Evolutionary conservation across 2,888 invertebrate species (phyloP).

Genomic region (Pterostichus madidus): DNA sequence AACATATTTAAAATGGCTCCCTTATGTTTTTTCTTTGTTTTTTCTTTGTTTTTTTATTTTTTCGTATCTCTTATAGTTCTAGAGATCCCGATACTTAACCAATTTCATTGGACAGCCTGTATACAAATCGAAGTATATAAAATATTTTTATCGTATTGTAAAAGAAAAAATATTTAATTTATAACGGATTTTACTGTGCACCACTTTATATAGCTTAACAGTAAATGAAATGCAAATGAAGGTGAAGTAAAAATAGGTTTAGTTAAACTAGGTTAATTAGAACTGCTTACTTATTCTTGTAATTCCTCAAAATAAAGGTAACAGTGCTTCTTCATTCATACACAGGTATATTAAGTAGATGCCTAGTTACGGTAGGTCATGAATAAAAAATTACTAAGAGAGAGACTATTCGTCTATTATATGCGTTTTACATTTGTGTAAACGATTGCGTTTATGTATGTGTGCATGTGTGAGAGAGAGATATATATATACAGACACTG

Average conservation of each 20-base stretch:
- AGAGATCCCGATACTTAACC: too few relatives aligned
- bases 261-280: slow-evolving; percentile 51
- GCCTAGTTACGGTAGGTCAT: slow-evolving; percentile 27
- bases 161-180: neutral
- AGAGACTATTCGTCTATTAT: slow-evolving; percentile 12
- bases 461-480: neutral
- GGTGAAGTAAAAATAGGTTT: slow-evolving; percentile 15
- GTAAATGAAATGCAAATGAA: slow-evolving; percentile 48
- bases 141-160: neutral
- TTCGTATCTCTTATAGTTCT: too few relatives aligned
- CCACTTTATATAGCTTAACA: slow-evolving; percentile 37
- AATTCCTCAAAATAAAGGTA: slow-evolving; percentile 31
- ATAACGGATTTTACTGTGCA: slow-evolving; percentile 27
- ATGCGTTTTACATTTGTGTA: neutral
- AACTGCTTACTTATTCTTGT: slow-evolving; percentile 15
- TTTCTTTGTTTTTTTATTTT: too few relatives aligned
- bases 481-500: neutral
- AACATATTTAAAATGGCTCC: too few relatives aligned
- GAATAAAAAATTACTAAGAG: slow-evolving; percentile 29
- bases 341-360: neutral
- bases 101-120: too few relatives aligned
- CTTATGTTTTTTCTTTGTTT: too few relatives aligned
- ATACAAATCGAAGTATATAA: too few relatives aligned
- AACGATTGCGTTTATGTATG: neutral
- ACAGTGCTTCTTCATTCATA: slow-evolving; percentile 6